Evolutionary conservation across 2,113 vertebrate species (phyloP).

Genomic region (Mobula birostris): DNA sequence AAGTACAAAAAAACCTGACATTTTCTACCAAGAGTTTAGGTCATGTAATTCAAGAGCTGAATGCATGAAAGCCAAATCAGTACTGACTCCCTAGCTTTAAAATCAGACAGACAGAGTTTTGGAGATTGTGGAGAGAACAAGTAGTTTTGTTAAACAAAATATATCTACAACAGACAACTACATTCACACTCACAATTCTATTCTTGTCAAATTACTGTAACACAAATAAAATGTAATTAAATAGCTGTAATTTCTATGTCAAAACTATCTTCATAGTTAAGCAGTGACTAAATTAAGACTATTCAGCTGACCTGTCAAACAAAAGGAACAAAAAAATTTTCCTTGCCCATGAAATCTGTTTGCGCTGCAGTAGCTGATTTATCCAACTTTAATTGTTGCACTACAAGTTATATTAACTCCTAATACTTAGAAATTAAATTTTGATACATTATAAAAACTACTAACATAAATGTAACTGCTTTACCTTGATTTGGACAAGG

Average conservation of each 20-base stretch:
- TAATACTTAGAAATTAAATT: not conserved
- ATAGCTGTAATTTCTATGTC: not conserved
- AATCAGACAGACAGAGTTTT: not conserved
- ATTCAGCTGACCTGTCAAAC: not conserved
- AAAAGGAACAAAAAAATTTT: not conserved
- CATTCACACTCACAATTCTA: not conserved
- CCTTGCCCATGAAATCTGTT: not conserved
- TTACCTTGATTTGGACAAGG: slow-evolving; percentile 96
- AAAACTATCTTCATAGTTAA: not conserved
- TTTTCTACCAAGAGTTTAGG: not conserved
- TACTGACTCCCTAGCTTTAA: not conserved
- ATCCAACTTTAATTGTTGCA: not conserved
- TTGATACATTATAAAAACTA: not conserved
- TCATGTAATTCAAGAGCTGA: not conserved
- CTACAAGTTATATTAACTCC: not conserved
- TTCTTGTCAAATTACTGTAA: no score
- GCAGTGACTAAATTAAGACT: not conserved
- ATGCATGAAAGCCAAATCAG: not conserved
- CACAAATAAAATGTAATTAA: not conserved
- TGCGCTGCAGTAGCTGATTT: not conserved
- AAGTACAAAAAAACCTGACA: no score
- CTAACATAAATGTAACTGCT: slow-evolving; percentile 10
- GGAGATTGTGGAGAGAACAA: not conserved
- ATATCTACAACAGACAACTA: not conserved
- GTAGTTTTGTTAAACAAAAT: not conserved